phyloP scores from a whole-genome alignment of 2,797 vertebrate genomes.

The Heliangelus exortis region DNA sequence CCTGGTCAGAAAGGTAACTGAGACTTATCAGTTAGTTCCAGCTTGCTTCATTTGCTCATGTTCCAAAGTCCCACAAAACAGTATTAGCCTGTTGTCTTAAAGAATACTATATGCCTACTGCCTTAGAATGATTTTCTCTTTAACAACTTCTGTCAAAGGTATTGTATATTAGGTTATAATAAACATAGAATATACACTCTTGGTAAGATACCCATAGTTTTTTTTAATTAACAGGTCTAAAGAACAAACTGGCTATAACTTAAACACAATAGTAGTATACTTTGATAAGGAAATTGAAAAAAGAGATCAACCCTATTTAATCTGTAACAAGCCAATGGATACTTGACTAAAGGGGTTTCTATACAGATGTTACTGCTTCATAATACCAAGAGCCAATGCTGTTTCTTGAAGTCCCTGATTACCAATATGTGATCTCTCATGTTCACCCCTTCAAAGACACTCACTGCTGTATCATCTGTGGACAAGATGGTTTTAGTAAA shows the following conservation, averaged over 20 bases:
- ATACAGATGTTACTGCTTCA: not conserved
- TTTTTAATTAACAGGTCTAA: not conserved
- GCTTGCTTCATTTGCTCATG: not conserved
- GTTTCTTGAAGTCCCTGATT: not conserved
- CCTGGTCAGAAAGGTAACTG: not conserved
- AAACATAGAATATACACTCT: not conserved
- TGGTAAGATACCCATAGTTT: not conserved
- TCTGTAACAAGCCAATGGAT: not conserved
- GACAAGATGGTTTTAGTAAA: not conserved
- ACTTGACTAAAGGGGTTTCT: not conserved
- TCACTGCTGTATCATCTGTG: not conserved
- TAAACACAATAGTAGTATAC: not conserved
- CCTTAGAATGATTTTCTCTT: not conserved
- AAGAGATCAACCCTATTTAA: not conserved
- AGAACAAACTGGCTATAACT: not conserved
- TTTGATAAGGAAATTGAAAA: not conserved
- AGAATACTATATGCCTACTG: not conserved
- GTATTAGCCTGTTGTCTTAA: not conserved
- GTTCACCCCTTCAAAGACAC: not conserved
- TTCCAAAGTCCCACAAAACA: not conserved
- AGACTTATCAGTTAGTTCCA: not conserved
- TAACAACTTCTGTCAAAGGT: not conserved
- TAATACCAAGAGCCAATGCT: not conserved
- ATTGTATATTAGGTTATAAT: not conserved
- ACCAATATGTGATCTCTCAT: not conserved